Evolutionary conservation across 2,113 vertebrate species (phyloP), one percentile per base, ranked within the genome.

Genomic region (Gracilinanus agilis): DNA sequence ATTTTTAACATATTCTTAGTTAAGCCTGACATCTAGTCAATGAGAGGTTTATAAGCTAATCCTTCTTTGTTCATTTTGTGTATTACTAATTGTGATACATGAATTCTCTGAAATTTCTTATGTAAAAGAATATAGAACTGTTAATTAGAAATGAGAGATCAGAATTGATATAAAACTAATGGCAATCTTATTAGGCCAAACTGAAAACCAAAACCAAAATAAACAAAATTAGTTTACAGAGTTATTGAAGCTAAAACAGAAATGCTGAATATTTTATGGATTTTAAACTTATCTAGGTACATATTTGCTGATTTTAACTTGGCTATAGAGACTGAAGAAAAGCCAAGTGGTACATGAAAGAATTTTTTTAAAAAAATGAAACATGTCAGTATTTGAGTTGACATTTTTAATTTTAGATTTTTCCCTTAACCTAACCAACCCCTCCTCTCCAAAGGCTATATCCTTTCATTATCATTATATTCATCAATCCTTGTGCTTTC

Each of bases 301-400:
- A 7, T 98, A 98, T 97, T 97, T 97, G 97, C 8, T 96, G 94
- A 90, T 19, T 98, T 98, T 90, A 96, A 10, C 67, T 97, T 97
- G 90, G 54, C 98, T 98, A 92, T 58, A 90, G 92, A 96, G 58
- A 95, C 96, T 6, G 54, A 96, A 96, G 96, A 54, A 95, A 97
- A 25, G 19, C 1, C 95, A 97, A 94, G 94, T 54, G 5, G 16
- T 40, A 90, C 88, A 92, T 55, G 95, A 91, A 96, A 67, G 19
- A 93, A 49, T 40, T 55, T 19, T n/a, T 0, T 54, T 92, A 96
- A 56, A 1, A 88, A 34, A 27, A 90, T 7, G 89, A 90, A 53
- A 90, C 12, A 29, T 29, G 44, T 90, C 27, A 54, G 1, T 34
- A 55, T 91, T 55, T 91, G 5, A 54, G 90, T 53, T 90, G 88